phyloP scores from a whole-genome alignment of 2,797 vertebrate genomes.

The Neoniphon sammara region DNA sequence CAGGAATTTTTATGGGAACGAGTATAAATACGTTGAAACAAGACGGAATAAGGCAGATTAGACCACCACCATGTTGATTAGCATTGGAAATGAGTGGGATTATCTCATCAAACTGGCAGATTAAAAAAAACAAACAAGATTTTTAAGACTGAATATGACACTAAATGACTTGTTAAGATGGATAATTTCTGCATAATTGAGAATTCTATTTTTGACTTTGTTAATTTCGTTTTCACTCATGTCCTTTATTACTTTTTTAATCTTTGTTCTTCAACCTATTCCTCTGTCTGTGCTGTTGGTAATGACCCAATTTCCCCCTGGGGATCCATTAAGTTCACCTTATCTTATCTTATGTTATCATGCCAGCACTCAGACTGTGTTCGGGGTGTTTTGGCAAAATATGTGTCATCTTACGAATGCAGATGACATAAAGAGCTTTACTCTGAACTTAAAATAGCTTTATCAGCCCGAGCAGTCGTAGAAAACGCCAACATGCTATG shows the following conservation, averaged over 20 bases:
- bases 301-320: slow-evolving; percentile 15
- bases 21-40: too few species aligned
- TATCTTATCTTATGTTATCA: slow-evolving; percentile 25
- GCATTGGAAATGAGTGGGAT: too few species aligned
- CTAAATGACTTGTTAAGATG: too few species aligned
- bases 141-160: too few species aligned
- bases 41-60: too few species aligned
- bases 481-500: slow-evolving; percentile 17
- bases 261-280: slow-evolving; percentile 12
- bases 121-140: too few species aligned
- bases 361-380: slow-evolving; percentile 18
- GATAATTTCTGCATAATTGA: too few species aligned
- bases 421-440: slow-evolving; percentile 28
- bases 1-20: too few species aligned
- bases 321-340: slow-evolving; percentile 24
- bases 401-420: slow-evolving; percentile 26
- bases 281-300: slow-evolving; percentile 2
- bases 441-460: slow-evolving; percentile 31
- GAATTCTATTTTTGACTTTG: too few species aligned
- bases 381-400: background rate
- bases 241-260: slow-evolving; percentile 6
- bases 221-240: background rate
- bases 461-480: slow-evolving; percentile 33
- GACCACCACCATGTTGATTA: too few species aligned
- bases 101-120: too few species aligned